Evolutionary conservation across 2,113 vertebrate genomes (phyloP).

Genomic region (Nyctereutes procyonoides): DNA sequence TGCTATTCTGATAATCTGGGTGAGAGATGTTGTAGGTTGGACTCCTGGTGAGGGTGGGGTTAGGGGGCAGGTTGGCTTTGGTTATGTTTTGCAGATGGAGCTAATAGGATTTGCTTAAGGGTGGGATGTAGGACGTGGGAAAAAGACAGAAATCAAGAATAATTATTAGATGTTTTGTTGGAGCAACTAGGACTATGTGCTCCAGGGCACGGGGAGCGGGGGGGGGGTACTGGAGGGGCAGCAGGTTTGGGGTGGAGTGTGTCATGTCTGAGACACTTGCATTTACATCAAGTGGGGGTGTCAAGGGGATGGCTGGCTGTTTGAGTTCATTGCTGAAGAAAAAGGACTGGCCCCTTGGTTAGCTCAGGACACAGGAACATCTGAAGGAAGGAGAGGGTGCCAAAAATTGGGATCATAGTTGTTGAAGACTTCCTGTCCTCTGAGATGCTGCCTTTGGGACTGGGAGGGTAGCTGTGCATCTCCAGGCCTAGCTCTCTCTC

Average conservation of each 20-base stretch:
- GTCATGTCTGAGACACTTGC: fast-evolving
- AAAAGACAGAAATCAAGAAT: neutral
- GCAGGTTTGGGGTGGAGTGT: too few species aligned
- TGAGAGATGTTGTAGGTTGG: neutral
- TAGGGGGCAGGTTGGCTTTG: neutral
- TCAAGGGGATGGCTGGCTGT: neutral
- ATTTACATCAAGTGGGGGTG: neutral
- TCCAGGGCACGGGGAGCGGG: neutral
- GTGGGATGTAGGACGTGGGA: neutral
- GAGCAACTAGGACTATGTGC: neutral
- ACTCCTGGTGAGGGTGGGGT: neutral
- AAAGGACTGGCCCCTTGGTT: neutral
- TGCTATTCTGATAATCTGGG: too few species aligned
- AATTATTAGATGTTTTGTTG: neutral
- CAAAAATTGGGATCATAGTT: fast-evolving
- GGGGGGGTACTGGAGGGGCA: neutral
- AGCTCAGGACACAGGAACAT: neutral
- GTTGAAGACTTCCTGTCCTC: neutral
- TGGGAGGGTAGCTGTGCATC: neutral
- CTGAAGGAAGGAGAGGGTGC: neutral
- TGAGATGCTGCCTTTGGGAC: neutral
- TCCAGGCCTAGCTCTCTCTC: neutral
- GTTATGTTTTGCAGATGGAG: neutral
- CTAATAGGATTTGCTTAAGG: neutral
- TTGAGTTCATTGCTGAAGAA: neutral